Evolutionary conservation across 2,113 vertebrate species (phyloP), one percentile per base, ranked within the genome.

Genomic region (human): DNA sequence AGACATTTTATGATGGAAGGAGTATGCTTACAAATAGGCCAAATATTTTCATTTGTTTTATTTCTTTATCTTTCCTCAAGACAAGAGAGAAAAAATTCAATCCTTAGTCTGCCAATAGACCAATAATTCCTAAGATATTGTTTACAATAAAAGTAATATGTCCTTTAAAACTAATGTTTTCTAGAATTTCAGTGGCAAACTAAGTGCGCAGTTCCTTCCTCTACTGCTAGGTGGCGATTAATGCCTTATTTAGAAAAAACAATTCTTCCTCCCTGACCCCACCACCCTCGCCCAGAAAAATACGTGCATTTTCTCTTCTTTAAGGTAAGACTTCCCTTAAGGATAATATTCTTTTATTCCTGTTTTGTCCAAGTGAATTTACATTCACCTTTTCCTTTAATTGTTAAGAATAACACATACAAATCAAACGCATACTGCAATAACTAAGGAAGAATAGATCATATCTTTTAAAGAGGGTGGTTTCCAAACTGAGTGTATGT

Each of bases 391-490:
- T 97, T 97, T 93, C 87, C 97, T 98, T 97, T 97, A 89, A 97
- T 98, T 98, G 97, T 98, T 96, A 98, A 98, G 90, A 90, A 87
- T 94, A 96, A 95, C 83, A 95, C 76, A 93, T 78, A 89, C 91
- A 98, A 97, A 97, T 85, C 70, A 84, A 97, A 73, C 38, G 50
- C 32, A 70, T 43, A 64, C 38, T 55, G n/a, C 84, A 52, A 82
- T 90, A 93, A 90, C 90, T 61, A 30, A 66, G 35, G 80, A 86
- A 96, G 64, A 93, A 75, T 40, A 97, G 97, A 97, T 94, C 25
- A 0, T 96, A 90, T 97, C 87, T 96, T 94, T 93, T 59, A 87
- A 81, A 82, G 80, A 52, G 81, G 83, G 90, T 96, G 90, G 76
- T 96, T 98, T 96, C 95, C 70, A 97, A 94, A 89, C 73, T 94